These are phyloP conservation scores for Drosophila simulans DNA, from an alignment of 1,140 invertebrate genomes.

Conservation along the genomic window DNA sequence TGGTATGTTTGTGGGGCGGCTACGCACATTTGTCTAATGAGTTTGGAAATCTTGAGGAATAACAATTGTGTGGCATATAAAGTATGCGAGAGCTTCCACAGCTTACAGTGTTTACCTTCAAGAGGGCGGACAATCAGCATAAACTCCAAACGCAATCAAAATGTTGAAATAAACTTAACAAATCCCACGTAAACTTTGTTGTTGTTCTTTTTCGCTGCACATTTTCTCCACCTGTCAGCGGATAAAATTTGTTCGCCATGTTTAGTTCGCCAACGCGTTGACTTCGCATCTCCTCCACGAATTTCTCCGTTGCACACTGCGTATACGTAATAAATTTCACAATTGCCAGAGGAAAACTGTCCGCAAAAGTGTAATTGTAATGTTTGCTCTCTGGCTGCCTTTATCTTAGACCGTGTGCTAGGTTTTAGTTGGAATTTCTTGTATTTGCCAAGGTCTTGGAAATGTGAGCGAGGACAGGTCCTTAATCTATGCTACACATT, in stretches of 20 bases:
- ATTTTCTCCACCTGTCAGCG: conserved; percentile 51
- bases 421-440: conserved; percentile 44
- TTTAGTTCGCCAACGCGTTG: conserved; percentile 28
- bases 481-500: conserved; percentile 54
- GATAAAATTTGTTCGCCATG: conserved; percentile 27
- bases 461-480: conserved; percentile 41
- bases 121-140: conserved; percentile 42
- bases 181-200: conserved; percentile 45
- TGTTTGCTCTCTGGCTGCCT: conserved; percentile 46
- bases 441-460: conserved; percentile 60
- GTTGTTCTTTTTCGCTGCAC: conserved; percentile 24
- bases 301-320: conserved; percentile 25
- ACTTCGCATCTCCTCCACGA: conserved; percentile 7
- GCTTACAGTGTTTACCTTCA: conserved; percentile 22
- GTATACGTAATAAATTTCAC: conserved; percentile 61
- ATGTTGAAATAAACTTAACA: conserved; percentile 43
- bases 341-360: conserved; percentile 55
- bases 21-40: conserved; percentile 17
- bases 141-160: conserved; percentile 47
- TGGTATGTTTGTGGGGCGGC: too few species aligned
- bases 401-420: conserved; percentile 30
- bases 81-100: conserved; percentile 9
- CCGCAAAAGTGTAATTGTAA: conserved; percentile 66
- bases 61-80: background rate
- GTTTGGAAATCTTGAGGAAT: conserved; percentile 11